These are phyloP conservation scores for Platysteira castanea DNA, from an alignment of 2,113 vertebrate genomes.

Conservation along the genomic window DNA sequence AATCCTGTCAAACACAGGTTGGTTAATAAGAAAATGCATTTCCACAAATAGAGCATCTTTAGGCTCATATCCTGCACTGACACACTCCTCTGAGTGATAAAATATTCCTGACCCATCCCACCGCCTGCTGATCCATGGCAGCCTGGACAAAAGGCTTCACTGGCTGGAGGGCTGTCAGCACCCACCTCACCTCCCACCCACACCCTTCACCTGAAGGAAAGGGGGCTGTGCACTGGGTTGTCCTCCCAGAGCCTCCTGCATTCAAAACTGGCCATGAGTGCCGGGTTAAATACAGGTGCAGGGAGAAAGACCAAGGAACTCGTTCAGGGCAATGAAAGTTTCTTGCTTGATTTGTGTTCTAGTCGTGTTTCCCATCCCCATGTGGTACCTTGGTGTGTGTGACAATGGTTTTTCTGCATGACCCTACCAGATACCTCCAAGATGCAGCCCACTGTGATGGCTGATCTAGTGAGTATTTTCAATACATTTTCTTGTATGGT, in stretches of 20 bases:
- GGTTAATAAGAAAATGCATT: conserved; percentile 40
- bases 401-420: neutral
- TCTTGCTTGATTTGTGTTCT: neutral
- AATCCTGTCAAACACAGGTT: neutral
- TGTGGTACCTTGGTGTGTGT: neutral
- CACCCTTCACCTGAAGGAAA: neutral
- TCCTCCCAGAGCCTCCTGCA: accelerated
- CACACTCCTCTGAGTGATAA: neutral
- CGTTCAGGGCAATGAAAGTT: accelerated
- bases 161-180: neutral
- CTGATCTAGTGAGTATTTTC: neutral
- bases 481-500: neutral
- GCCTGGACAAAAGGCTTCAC: neutral
- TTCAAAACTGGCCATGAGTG: neutral
- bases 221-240: accelerated
- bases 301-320: neutral
- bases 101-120: neutral
- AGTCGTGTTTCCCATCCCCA: neutral
- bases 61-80: neutral
- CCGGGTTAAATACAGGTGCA: neutral
- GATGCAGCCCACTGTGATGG: neutral
- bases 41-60: neutral
- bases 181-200: neutral
- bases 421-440: accelerated
- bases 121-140: accelerated